Evolutionary conservation across 2,888 invertebrate species (phyloP), one percentile per base, ranked within the genome.

Genomic region (Nomada fucata): DNA sequence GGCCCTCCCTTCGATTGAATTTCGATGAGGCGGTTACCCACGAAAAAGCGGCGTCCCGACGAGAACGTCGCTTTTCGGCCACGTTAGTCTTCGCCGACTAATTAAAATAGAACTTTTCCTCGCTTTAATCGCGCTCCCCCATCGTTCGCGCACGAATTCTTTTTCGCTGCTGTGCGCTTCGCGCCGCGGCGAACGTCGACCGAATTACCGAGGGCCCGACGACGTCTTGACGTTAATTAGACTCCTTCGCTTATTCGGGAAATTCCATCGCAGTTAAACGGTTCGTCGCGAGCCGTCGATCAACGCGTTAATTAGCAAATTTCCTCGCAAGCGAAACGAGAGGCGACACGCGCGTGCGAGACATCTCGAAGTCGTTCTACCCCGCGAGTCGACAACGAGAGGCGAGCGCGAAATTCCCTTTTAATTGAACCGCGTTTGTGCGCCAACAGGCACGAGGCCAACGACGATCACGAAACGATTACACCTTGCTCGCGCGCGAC

Each of bases 351-450:
- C 10, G 18, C 20, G 50, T 50, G 18, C 44, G 13, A 15, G 18
- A 9, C 3, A 36, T 11, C 50, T 11, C 44, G 1, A 29, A 15
- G 15, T 13, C 18, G 23, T 65, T 50, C 10, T 9, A 4, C 18
- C 15, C 5, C 5, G 4, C 9, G 7, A 18, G 29, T 20, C 9
- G 36, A 15, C 63, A 23, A 36, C 36, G 36, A 36, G 36, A 36
- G 36, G 0, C 20, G 53, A 1, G 53, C 10, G n/a, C 10, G 26
- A 53, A 29, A 55, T 52, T 15, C 15, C 52, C 65, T 77, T 72
- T 77, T 77, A 72, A 72, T 72, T 60, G 65, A 60, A 53, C 18
- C 55, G 13, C 60, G 60, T 63, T 63, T 67, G 65, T 72, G 23
- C 55, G 15, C 18, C 44, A 42, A 20, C 42, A 20, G 52, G 47